Percentiles rank a stretch among this genome's conserved stretches.
These are phyloP conservation scores for Leptopilina myrica DNA, from an alignment of 2,888 invertebrate species.

Conservation along the genomic window DNA sequence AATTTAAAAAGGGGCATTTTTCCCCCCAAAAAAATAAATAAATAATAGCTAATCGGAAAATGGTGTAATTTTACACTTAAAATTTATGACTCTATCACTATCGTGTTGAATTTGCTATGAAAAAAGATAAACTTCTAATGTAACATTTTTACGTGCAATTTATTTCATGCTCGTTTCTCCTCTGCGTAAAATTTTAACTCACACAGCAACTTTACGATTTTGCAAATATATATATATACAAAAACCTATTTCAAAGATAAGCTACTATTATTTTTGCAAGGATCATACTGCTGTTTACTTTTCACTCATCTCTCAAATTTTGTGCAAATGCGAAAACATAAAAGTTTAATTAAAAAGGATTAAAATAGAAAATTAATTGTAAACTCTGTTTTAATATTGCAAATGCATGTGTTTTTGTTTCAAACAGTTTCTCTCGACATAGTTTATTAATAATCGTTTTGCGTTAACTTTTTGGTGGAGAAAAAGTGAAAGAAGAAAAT, in stretches of 20 bases:
- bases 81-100: too few relatives aligned
- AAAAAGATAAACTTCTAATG: too few relatives aligned
- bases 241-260: background rate
- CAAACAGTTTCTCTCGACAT: background rate
- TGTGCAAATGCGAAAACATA: constrained; percentile 7
- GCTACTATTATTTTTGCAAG: background rate
- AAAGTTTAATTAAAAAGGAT: constrained; percentile 12
- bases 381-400: background rate
- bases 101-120: too few relatives aligned
- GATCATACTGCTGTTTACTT: background rate
- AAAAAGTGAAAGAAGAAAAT: too few relatives aligned
- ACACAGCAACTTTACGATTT: background rate
- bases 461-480: too few relatives aligned
- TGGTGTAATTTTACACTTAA: too few relatives aligned
- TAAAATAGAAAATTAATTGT: background rate
- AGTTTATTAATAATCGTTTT: too few relatives aligned
- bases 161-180: background rate
- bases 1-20: background rate
- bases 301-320: background rate
- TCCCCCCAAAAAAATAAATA: too few relatives aligned
- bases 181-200: constrained; percentile 4
- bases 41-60: too few relatives aligned
- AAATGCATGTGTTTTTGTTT: background rate
- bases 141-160: too few relatives aligned
- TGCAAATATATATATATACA: background rate